Base-by-base conservation (phyloP, 2,113 vertebrate species). In the Ciconia maguari region DNA sequence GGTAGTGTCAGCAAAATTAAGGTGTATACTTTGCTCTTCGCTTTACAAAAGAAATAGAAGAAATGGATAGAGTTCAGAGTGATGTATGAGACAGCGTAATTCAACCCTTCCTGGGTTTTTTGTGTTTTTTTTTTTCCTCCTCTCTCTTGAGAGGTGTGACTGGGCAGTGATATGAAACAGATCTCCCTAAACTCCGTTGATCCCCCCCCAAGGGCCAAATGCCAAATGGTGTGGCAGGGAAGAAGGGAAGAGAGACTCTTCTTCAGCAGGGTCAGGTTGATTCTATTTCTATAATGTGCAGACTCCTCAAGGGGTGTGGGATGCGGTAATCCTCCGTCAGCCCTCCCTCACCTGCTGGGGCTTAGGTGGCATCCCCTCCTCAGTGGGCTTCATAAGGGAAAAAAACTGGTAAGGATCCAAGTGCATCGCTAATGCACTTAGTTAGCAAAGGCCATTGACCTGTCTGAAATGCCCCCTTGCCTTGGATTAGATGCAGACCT, bases 1-100 rank as follows among this genome's bases (percentile, higher is more conserved):
- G 89, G 46, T 87, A 69, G 62, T 85, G 83, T 86, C 94, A 95
- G 95, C 83, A 84, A 71, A 94, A 96, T 94, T 92, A 91, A 94
- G 87, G 77, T 61, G 80, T 87, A 18, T 83, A 29, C 95, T 95
- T 91, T 83, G 58, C 83, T 96, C 87, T 92, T 92, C 61, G 2
- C 94, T 92, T 87, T 87, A 2, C 34, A 91, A 61, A 82, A 79
- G 80, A 93, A 93, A 74, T 58, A 93, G 81, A 79, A 78, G 92
- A 75, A 94, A 82, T 93, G 87, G 92, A 89, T 93, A 65, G 91
- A 94, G 69, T 93, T 87, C 49, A 83, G 61, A 26, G 49, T 91
- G 87, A 96, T 89, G 69, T 68, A 89, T 82, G 57, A 95, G 94
- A 61, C 65, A 46, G 83, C 0, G 2, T 77, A 89, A 93, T 88